Conservation (phyloP, 2,888 invertebrate genomes). For the Hololepta plana region DNA sequence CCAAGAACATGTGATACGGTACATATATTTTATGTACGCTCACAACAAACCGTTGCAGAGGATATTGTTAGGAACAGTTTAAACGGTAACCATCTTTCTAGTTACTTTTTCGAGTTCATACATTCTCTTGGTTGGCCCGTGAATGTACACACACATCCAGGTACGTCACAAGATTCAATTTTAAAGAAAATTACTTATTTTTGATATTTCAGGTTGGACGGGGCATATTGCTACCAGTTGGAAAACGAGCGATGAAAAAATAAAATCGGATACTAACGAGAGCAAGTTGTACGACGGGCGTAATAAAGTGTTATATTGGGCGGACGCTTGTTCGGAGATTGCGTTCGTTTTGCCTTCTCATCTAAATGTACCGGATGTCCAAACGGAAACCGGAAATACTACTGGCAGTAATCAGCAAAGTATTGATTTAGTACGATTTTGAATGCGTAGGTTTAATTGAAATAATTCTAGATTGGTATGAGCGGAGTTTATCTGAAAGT, state of each 20-base stretch:
- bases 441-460: slow-evolving; percentile 3
- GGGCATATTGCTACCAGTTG: slow-evolving; percentile 80
- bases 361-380: slow-evolving; percentile 14
- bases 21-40: slow-evolving; percentile 84
- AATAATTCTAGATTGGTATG: slow-evolving; percentile 30
- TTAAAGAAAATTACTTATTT: background rate
- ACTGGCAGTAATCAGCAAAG: too few relatives aligned
- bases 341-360: slow-evolving; percentile 80
- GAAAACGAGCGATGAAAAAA: slow-evolving; percentile 24
- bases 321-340: slow-evolving; percentile 84
- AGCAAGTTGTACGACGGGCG: slow-evolving; percentile 52
- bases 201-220: slow-evolving; percentile 47
- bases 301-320: slow-evolving; percentile 82
- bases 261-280: slow-evolving; percentile 7
- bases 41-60: slow-evolving; percentile 57
- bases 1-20: slow-evolving; percentile 80
- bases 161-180: slow-evolving; percentile 22
- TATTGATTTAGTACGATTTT: slow-evolving; percentile 5
- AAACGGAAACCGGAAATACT: slow-evolving; percentile 13
- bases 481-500: slow-evolving; percentile 30
- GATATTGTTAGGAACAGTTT: slow-evolving; percentile 67
- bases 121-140: slow-evolving; percentile 79
- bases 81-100: slow-evolving; percentile 27
- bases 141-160: slow-evolving; percentile 67
- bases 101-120: slow-evolving; percentile 37